Evolutionary conservation across 2,113 vertebrate genomes (phyloP), one percentile per base, ranked within the genome.

Genomic region (Electrona antarctica): DNA sequence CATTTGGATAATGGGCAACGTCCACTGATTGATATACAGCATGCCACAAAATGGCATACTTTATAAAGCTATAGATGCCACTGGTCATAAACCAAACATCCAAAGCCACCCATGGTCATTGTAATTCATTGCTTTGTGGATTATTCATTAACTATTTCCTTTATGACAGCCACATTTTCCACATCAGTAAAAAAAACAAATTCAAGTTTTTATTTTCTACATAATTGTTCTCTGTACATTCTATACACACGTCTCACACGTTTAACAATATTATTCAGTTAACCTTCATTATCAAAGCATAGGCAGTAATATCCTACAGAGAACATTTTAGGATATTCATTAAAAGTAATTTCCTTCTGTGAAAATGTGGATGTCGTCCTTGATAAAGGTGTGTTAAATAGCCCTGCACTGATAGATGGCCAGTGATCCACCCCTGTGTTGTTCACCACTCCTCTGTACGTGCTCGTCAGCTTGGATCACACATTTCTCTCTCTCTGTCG

Each of bases 291-390:
- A 68, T 78, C 63, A 74, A 74, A 60, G 76, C 57, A 14, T 69
- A 52, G 66, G 50, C 63, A 56, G 61, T 56, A 72, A 81, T 64
- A 50, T 71, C 64, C 62, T 52, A 71, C 66, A 75, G 64, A 66
- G 67, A 75, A n/a, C 59, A 60, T n/a, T 52, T 71, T 87, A 78
- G 77, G 60, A 79, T 74, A 82, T 77, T 85, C 72, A 78, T 69
- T 73, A 13, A 46, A 78, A 73, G 79, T 81, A 50, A 87, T 85
- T 83, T 81, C 74, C 5, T 81, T 79, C 54, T 74, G 71, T 83
- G 84, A 81, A 87, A 87, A 88, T 76, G 90, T 74, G 76, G 64
- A 79, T 73, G 77, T 83, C 54, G 69, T 67, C 84, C 87, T 86
- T 80, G 83, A 85, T 87, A 69, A 79, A 76, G 84, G 76, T 88